Percentiles rank a stretch among this genome's conserved stretches.
These are phyloP conservation scores for Conus ventricosus DNA, from an alignment of 1,140 invertebrate species.

Conservation along the genomic window DNA sequence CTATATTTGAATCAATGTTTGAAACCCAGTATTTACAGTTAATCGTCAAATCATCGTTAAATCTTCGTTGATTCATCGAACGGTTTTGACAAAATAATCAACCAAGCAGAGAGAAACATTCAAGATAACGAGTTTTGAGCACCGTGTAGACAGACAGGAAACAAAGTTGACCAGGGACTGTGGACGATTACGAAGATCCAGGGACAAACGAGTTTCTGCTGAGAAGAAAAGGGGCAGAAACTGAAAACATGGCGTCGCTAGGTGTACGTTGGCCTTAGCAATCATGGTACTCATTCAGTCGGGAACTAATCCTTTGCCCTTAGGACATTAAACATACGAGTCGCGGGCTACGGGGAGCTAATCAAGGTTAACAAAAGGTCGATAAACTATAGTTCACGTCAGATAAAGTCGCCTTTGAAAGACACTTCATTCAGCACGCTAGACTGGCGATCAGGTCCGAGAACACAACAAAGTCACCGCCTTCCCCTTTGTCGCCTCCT, in stretches of 20 bases:
- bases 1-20: too few species aligned
- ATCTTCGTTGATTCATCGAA: too few species aligned
- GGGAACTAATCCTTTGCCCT: background rate
- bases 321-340: background rate
- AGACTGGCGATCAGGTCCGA: background rate
- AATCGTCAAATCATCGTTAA: too few species aligned
- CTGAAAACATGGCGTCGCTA: background rate
- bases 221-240: background rate
- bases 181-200: too few species aligned
- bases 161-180: too few species aligned
- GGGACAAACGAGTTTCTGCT: too few species aligned
- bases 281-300: background rate
- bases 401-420: background rate
- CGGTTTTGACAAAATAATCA: too few species aligned
- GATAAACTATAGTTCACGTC: constrained; percentile 3
- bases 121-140: too few species aligned
- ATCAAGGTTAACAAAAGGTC: constrained; percentile 1
- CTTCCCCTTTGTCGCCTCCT: background rate
- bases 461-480: background rate
- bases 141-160: too few species aligned
- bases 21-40: too few species aligned
- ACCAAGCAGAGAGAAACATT: too few species aligned
- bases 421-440: background rate
- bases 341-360: background rate
- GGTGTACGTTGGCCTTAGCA: background rate